phyloP scores from a whole-genome alignment of 2,888 invertebrate species.

The Apoda limacodes region DNA sequence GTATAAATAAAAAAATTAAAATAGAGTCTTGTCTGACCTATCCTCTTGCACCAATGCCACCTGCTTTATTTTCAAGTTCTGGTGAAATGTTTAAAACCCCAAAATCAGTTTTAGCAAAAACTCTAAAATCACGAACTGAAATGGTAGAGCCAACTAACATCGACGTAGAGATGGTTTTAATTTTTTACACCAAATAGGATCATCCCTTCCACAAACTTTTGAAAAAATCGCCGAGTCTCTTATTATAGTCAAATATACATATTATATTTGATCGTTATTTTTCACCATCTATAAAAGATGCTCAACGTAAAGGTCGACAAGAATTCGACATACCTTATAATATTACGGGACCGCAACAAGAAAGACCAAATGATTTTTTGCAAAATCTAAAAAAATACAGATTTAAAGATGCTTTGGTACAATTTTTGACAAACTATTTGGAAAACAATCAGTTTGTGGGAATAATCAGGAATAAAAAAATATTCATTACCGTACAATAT shows the following conservation, averaged over 20 bases:
- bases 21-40: constrained; percentile 25
- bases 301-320: constrained; percentile 19
- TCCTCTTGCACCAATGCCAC: constrained; percentile 19
- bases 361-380: constrained; percentile 11
- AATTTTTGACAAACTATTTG: constrained; percentile 16
- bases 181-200: constrained; percentile 14
- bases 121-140: constrained; percentile 13
- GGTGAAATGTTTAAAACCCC: constrained; percentile 16
- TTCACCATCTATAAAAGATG: constrained; percentile 31
- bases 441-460: too few species aligned
- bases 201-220: constrained; percentile 13
- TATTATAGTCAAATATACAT: constrained; percentile 6
- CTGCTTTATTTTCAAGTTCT: constrained; percentile 8
- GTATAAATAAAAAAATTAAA: constrained; percentile 26
- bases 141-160: constrained; percentile 9
- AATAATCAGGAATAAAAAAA: too few species aligned
- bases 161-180: constrained; percentile 18
- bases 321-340: constrained; percentile 22
- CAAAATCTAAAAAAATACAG: constrained; percentile 18
- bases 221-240: constrained; percentile 16
- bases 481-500: constrained; percentile 8
- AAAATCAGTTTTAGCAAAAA: constrained; percentile 18
- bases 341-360: constrained; percentile 24
- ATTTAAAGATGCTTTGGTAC: constrained; percentile 19
- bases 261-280: constrained; percentile 26